Percentiles rank a stretch among this genome's conserved stretches.
phyloP scores from a whole-genome alignment of 2,113 vertebrate genomes.

The Tor tambroides region DNA sequence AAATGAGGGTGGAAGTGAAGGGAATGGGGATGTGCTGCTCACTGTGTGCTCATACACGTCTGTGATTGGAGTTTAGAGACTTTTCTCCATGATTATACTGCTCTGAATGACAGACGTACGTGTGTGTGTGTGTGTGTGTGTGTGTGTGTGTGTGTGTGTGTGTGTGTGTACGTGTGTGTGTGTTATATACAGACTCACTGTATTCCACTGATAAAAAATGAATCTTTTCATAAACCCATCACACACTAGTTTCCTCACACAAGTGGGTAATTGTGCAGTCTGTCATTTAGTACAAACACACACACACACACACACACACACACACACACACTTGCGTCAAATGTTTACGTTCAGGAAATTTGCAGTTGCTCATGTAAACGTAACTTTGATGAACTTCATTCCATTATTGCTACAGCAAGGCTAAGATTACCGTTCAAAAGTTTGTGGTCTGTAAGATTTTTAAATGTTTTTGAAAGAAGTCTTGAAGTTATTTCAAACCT shows the following conservation, averaged over 20 bases:
- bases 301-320: not conserved
- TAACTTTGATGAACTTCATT: not conserved
- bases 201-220: not conserved
- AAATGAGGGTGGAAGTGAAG: constrained; percentile 16
- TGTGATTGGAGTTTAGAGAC: not conserved
- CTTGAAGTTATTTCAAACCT: not conserved
- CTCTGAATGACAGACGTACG: not conserved
- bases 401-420: not conserved
- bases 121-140: not conserved
- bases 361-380: not conserved
- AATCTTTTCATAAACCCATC: not conserved
- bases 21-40: constrained; percentile 1
- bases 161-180: not conserved
- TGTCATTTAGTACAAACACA: not conserved
- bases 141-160: not conserved
- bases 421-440: not conserved
- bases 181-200: not conserved
- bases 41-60: not conserved
- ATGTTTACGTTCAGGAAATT: not conserved
- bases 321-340: not conserved
- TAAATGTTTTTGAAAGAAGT: not conserved
- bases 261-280: not conserved
- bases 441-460: not conserved
- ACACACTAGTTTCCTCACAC: not conserved
- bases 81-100: not conserved